Evolutionary conservation across 2,113 vertebrate species (phyloP).

Genomic region (Callithrix jacchus): DNA sequence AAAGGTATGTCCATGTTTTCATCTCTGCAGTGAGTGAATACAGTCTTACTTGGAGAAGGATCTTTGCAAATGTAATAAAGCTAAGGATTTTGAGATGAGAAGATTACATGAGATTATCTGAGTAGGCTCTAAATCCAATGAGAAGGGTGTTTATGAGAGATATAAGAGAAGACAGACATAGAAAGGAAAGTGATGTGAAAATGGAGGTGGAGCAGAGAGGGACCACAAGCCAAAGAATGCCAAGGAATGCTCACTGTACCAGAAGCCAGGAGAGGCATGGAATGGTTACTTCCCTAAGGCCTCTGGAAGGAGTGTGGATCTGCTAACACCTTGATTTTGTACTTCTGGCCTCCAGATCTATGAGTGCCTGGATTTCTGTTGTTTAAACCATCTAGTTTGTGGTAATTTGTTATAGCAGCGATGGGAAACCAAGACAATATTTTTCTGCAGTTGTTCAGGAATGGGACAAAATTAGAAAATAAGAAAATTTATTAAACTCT

Average conservation of each 20-base stretch:
- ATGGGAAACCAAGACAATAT: neutral
- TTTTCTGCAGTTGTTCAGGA: neutral
- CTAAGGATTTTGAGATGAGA: neutral
- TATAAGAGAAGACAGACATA: neutral
- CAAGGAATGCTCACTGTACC: neutral
- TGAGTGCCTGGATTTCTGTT: accelerated
- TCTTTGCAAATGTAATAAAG: neutral
- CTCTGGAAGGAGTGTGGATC: neutral
- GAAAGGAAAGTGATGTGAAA: neutral
- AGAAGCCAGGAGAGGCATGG: neutral
- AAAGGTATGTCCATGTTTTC: neutral
- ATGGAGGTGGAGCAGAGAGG: neutral
- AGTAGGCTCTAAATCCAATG: neutral
- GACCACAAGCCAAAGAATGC: neutral
- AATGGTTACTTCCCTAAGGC: accelerated
- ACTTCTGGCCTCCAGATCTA: neutral
- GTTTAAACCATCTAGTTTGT: neutral
- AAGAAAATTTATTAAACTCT: neutral
- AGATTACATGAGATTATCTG: neutral
- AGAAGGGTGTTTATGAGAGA: neutral
- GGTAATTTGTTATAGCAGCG: neutral
- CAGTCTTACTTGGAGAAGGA: neutral
- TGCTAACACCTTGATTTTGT: neutral
- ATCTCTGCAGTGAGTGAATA: neutral
- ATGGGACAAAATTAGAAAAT: neutral